Evolutionary conservation across 1,140 invertebrate species (phyloP), one percentile per base, ranked within the genome.

Genomic region (Drosophila ambigua): DNA sequence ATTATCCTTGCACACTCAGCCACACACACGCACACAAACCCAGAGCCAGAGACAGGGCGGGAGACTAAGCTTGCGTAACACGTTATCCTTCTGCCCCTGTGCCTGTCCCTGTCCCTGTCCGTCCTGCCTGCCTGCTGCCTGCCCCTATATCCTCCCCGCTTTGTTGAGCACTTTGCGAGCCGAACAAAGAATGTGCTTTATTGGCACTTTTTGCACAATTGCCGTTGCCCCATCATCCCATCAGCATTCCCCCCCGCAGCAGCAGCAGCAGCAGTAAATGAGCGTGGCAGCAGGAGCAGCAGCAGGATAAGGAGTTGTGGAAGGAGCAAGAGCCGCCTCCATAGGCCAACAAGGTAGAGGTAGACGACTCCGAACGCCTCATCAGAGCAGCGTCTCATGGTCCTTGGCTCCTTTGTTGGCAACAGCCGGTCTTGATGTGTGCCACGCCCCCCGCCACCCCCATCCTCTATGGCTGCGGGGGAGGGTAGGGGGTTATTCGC

Each of bases 181-280:
- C 67, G 83, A 88, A 88, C 83, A 88, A 88, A 88, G 83, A 88
- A 88, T 88, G 76, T 88, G 83, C 83, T 87, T 87, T 87, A 87
- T 87, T 88, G 83, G 83, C 83, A 87, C 83, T 87, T 87, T 85
- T 87, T 87, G 67, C 83, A 87, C 83, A 87, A 87, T 87, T 87
- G 83, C 82, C 74, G 65, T 57, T 49, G 68, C 65, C 71, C 50
- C 50, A 55, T 20, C 9, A 57, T 48, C 63, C 45, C 9, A 57
- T 48, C 50, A 35, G 39, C 59, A 63, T 61, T 39, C 9, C 31
- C 26, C 28, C 16, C 6, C 20, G 7, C 41, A 24, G 13, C 50
- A 68, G 66, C 72, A 79, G 61, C 45, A 31, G 15, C 51, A 69
- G 67, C 72, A 79, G 64, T 88, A 88, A 88, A 88, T 88, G 83